phyloP scores from a whole-genome alignment of 2,888 invertebrate species.

The Baronia brevicornis region DNA sequence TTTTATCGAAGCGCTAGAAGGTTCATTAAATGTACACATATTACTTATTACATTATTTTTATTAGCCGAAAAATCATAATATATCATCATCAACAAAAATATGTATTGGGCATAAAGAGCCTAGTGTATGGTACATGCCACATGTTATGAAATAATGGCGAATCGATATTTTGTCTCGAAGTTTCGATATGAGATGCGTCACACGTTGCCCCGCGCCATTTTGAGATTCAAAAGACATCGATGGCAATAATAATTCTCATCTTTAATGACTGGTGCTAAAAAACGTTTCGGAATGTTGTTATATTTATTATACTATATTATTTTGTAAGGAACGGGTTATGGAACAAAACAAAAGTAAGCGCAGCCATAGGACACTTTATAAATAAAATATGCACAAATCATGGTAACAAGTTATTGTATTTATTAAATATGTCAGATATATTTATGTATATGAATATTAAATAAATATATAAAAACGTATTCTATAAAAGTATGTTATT shows the following conservation, averaged over 20 bases:
- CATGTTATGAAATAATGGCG: conserved; percentile 15
- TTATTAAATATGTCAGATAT: no score
- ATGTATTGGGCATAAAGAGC: conserved; percentile 5
- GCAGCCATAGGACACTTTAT: no score
- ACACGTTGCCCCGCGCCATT: conserved; percentile 49
- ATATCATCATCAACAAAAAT: no score
- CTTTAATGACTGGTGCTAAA: conserved; percentile 42
- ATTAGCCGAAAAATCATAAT: no score
- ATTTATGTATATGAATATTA: no score
- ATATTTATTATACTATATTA: conserved; percentile 15
- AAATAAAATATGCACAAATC: no score
- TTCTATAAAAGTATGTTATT: no score
- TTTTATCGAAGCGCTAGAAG: no score
- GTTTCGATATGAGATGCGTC: conserved; percentile 21
- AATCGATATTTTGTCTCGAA: conserved; percentile 14
- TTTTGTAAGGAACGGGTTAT: conserved; percentile 7
- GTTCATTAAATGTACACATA: no score
- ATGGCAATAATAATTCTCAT: conserved; percentile 36
- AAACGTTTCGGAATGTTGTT: conserved; percentile 54
- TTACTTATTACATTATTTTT: no score
- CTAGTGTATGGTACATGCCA: conserved; percentile 7
- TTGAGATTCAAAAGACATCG: conserved; percentile 30
- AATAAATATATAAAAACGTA: no score
- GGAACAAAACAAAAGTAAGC: conserved; percentile 5
- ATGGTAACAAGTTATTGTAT: no score